A percentile compares a stretch with the other conserved stretches of the same genome.
These are phyloP conservation scores for Lasioglossum albipes DNA, from an alignment of 1,140 invertebrate species.

Conservation along the genomic window DNA sequence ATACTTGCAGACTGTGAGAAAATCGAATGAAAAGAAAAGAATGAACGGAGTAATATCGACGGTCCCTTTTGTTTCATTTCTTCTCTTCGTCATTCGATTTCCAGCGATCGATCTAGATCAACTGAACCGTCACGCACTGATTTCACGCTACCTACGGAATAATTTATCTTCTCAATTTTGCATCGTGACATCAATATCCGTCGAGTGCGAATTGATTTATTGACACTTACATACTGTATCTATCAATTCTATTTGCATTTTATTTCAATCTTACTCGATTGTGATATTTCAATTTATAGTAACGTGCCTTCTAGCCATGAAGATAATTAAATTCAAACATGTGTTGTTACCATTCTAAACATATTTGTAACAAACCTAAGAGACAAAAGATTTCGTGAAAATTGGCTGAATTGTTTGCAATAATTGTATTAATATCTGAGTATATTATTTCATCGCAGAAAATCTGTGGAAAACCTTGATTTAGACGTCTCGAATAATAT, in stretches of 20 bases:
- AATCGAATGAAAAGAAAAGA: neutral
- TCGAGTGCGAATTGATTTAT: neutral
- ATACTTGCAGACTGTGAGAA: neutral
- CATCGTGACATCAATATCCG: constrained; percentile 25
- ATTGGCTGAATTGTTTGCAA: no score
- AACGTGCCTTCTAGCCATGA: neutral
- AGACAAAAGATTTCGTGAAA: no score
- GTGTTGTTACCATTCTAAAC: no score
- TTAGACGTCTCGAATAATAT: no score
- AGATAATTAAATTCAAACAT: no score
- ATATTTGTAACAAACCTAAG: no score
- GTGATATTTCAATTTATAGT: neutral
- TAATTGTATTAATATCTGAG: no score
- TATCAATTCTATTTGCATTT: neutral
- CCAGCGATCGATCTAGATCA: constrained; percentile 51
- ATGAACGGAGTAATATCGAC: constrained; percentile 23
- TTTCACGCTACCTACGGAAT: constrained; percentile 50
- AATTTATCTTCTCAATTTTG: constrained; percentile 37
- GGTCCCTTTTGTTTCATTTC: constrained; percentile 37
- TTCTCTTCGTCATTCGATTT: constrained; percentile 43
- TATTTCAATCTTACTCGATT: neutral
- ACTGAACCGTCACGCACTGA: constrained; percentile 53
- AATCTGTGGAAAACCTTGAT: no score
- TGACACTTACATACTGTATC: neutral
- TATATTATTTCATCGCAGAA: no score